Base-by-base conservation (phyloP, 1,140 invertebrate species). In the Papilio machaon region DNA sequence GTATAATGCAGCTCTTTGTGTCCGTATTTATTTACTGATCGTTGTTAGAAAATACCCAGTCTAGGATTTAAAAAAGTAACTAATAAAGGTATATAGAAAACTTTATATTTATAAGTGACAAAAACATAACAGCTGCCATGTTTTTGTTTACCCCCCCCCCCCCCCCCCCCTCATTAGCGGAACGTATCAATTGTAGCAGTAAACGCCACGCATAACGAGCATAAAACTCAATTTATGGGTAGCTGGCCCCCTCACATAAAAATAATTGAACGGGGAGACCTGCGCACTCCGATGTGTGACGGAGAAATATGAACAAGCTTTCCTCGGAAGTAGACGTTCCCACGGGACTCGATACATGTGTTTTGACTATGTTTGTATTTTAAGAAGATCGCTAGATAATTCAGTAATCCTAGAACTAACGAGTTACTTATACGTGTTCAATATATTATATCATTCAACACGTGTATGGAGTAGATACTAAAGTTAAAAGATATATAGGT, bases 251-350 rank as follows among this genome's bases (percentile, higher is more conserved):
- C 77, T 60, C 81, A 52, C 75, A 82, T 60, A 79, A 70, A 77
- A 81, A 77, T 84, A 84, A 84, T 84, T 82, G 83, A 80, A 52
- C 73, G 52, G 73, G 79, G 81, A 80, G 67, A 81, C 52, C 79
- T 43, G 46, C 35, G 43, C 52, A 54, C 67, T 49, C 80, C 75
- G 74, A 80, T 73, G 64, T 76, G 73, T 81, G 70, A 81, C 79
- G 74, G 80, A 76, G 82, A 78, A 73, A 84, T 80, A 74, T 80
- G 81, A 75, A 78, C 58, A 75, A 76, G 60, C 67, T 49, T 64
- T 52, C 30, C 54, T 67, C 54, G 35, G 19, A 43, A 79, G 43
- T 11, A 67, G 52, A 75, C 15, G 64, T 84, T 84, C 83, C 83
- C 83, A 84, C 83, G 82, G 83, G 83, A 81, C 30, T 67, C 15